Conservation (phyloP, 2,797 vertebrate genomes). For the Masticophis lateralis region DNA sequence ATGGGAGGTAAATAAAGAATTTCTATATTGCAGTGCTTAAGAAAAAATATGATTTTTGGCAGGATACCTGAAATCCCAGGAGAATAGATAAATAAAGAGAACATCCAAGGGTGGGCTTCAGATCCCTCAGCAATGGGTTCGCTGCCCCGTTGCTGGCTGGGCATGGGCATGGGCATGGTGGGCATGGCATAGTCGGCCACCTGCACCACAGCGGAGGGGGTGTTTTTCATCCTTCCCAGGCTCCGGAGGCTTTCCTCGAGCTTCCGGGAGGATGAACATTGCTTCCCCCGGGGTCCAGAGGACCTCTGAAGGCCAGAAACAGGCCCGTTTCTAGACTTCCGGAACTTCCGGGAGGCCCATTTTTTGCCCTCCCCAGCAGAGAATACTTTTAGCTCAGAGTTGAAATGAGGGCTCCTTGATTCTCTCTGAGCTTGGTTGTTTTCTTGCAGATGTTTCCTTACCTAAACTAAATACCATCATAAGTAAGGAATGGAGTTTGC, state of each 20-base stretch:
- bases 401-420: not conserved
- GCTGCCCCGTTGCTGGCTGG: no score
- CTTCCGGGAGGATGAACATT: no score
- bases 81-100: not conserved
- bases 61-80: not conserved
- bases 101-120: not conserved
- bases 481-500: not conserved
- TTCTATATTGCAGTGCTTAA: not conserved
- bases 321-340: no score
- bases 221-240: no score
- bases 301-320: no score
- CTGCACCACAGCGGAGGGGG: no score
- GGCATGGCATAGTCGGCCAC: no score
- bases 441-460: not conserved
- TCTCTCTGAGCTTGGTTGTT: not conserved
- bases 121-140: no score
- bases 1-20: not conserved
- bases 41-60: not conserved
- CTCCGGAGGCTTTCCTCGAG: no score
- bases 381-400: not conserved
- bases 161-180: no score
- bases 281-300: no score
- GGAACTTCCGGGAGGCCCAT: no score
- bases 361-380: not conserved
- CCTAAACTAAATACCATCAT: not conserved